phyloP scores from a whole-genome alignment of 2,797 vertebrate genomes.

The Alca torda region DNA sequence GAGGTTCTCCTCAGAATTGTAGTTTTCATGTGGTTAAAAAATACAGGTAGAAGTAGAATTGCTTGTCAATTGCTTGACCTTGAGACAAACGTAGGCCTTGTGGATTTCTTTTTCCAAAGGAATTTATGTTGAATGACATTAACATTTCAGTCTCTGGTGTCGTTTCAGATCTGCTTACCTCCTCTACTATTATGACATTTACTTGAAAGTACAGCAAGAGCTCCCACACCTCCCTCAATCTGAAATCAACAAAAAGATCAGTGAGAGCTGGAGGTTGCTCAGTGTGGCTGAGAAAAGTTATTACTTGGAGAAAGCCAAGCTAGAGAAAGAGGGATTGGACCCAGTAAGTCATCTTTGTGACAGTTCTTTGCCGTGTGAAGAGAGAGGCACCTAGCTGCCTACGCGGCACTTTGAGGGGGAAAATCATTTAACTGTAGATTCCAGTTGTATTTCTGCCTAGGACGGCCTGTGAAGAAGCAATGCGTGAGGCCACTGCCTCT shows the following conservation, averaged over 20 bases:
- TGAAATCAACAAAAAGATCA: constrained; percentile 98
- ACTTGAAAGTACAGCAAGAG: constrained; percentile 93
- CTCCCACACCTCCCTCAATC: constrained; percentile 93
- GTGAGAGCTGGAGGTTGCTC: constrained; percentile 95
- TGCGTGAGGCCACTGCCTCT: not conserved
- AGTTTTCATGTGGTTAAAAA: not conserved
- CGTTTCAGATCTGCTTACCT: constrained; percentile 91
- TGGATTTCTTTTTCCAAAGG: not conserved
- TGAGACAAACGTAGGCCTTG: not conserved
- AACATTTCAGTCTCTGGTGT: not conserved
- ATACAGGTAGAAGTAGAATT: not conserved
- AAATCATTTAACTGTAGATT: not conserved
- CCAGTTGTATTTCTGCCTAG: not conserved
- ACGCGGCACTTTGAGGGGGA: not conserved
- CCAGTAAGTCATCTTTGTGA: constrained; percentile 77
- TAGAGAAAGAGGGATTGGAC: constrained; percentile 90
- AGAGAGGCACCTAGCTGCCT: not conserved
- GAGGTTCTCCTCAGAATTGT: not conserved
- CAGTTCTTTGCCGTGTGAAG: not conserved
- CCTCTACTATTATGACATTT: constrained; percentile 96
- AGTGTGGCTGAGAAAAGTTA: constrained; percentile 94
- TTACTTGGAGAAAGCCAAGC: constrained; percentile 93
- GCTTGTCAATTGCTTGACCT: not conserved
- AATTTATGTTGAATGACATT: not conserved
- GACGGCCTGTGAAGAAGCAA: not conserved